phyloP scores from a whole-genome alignment of 2,113 vertebrate genomes.

The Globicephala melas region DNA sequence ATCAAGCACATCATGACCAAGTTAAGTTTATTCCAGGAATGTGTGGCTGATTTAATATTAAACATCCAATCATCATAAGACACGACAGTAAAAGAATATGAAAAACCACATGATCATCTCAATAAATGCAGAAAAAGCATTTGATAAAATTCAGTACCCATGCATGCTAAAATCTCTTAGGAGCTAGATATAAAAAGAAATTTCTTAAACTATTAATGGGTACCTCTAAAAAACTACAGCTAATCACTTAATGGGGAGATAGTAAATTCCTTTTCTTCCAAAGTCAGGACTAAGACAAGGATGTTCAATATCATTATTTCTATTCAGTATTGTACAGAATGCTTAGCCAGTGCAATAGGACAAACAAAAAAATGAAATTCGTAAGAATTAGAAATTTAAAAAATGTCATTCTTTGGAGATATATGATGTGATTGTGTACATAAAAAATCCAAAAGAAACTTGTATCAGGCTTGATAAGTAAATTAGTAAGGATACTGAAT shows the following conservation, averaged over 20 bases:
- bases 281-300: neutral
- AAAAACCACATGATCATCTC: neutral
- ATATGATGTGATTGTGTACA: neutral
- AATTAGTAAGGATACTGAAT: neutral
- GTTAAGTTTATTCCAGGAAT: conserved; percentile 4
- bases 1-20: neutral
- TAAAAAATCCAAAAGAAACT: neutral
- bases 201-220: neutral
- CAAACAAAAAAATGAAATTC: neutral
- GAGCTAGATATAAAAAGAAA: neutral
- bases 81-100: neutral
- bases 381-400: neutral
- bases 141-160: neutral
- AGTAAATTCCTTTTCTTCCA: neutral
- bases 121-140: neutral
- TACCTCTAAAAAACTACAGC: neutral
- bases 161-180: neutral
- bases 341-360: neutral
- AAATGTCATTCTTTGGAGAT: neutral
- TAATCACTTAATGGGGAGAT: neutral
- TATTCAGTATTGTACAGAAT: neutral
- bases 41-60: neutral
- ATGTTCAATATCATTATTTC: neutral
- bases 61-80: neutral
- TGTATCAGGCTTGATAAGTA: neutral